Evolutionary conservation across 1,140 invertebrate species (phyloP).

Genomic region (Orius insidiosus): DNA sequence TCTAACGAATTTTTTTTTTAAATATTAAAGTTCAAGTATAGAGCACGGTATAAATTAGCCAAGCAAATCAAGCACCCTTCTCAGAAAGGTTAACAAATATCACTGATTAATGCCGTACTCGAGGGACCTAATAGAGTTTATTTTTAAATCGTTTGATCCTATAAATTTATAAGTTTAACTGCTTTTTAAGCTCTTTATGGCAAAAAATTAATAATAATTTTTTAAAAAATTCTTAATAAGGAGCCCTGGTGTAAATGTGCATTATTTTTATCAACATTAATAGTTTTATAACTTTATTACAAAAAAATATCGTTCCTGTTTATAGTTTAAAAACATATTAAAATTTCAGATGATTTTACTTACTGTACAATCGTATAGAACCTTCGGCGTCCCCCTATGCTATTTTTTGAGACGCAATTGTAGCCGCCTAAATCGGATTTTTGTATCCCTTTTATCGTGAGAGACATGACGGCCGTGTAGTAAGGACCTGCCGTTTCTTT

Average conservation of each 20-base stretch:
- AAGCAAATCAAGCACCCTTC: no score
- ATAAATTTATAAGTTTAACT: no score
- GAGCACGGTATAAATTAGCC: no score
- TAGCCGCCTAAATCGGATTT: slow-evolving; percentile 68
- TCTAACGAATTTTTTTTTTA: no score
- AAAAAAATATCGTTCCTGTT: not conserved
- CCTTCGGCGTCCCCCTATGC: slow-evolving; percentile 76
- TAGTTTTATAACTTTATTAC: not conserved
- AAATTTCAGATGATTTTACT: slow-evolving; percentile 23
- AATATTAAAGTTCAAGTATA: no score
- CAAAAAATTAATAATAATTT: not conserved
- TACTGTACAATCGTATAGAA: slow-evolving; percentile 76
- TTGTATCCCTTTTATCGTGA: slow-evolving; percentile 63
- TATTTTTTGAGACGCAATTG: slow-evolving; percentile 80
- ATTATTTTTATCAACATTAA: not conserved
- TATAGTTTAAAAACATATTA: not conserved
- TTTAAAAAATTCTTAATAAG: not conserved
- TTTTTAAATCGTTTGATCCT: no score
- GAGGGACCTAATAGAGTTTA: no score
- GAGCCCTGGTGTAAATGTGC: not conserved
- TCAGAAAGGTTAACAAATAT: no score
- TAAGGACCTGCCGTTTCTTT: slow-evolving; percentile 44
- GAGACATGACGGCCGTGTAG: slow-evolving; percentile 66
- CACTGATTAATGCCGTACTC: no score
- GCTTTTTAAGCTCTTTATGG: not conserved